phyloP scores from a whole-genome alignment of 2,888 invertebrate species.

The Poecilus cupreus region DNA sequence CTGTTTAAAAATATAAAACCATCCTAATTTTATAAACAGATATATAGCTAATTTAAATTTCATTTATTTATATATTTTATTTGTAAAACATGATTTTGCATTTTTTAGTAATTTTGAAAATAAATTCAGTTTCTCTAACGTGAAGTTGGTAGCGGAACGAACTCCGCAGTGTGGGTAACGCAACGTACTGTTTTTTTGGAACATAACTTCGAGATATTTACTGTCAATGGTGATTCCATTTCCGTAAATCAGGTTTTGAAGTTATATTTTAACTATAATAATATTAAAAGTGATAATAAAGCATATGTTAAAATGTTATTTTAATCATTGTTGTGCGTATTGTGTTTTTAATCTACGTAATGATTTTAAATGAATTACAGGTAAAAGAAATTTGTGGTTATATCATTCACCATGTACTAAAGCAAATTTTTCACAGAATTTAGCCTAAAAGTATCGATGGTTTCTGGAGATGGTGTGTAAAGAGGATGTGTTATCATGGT shows the following conservation, averaged over 20 bases:
- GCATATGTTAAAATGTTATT: slow-evolving; percentile 23
- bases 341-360: slow-evolving; percentile 38
- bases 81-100: not conserved
- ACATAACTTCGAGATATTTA: slow-evolving; percentile 61
- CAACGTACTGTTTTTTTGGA: slow-evolving; percentile 36
- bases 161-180: slow-evolving; percentile 16
- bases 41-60: not conserved
- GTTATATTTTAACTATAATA: slow-evolving; percentile 53
- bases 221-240: slow-evolving; percentile 65
- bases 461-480: slow-evolving; percentile 96
- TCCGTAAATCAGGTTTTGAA: slow-evolving; percentile 60
- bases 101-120: not conserved
- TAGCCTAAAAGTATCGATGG: slow-evolving; percentile 75
- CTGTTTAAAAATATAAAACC: not conserved
- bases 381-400: slow-evolving; percentile 63
- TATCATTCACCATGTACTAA: slow-evolving; percentile 50
- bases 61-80: not conserved
- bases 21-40: not conserved
- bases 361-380: slow-evolving; percentile 58
- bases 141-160: not conserved
- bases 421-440: slow-evolving; percentile 66
- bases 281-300: slow-evolving; percentile 36
- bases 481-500: slow-evolving; percentile 98
- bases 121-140: not conserved
- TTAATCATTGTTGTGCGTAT: slow-evolving; percentile 29